Evolutionary conservation across 2,797 vertebrate genomes (phyloP).

Genomic region (Novumbra hubbsi): DNA sequence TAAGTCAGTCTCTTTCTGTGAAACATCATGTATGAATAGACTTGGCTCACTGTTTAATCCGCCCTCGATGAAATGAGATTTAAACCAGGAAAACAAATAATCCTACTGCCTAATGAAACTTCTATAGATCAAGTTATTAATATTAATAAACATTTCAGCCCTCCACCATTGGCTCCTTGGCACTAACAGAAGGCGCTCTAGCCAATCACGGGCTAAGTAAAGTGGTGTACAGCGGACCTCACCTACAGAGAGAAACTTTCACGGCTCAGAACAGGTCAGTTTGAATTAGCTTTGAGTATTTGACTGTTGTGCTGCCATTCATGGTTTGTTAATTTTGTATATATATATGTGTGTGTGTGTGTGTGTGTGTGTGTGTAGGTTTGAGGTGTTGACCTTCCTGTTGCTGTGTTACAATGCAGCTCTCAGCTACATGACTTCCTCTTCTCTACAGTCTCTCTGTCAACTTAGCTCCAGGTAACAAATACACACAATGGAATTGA

Average conservation of each 20-base stretch:
- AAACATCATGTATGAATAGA: neutral
- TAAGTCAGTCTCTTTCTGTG: neutral
- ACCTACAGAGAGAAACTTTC: constrained; percentile 94
- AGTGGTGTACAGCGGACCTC: constrained; percentile 94
- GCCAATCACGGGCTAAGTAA: constrained; percentile 92
- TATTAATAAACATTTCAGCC: constrained; percentile 71
- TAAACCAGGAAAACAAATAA: neutral
- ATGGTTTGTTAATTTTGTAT: neutral
- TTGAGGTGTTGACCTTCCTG: constrained; percentile 96
- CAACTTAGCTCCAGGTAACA: constrained; percentile 94
- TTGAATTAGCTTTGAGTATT: neutral
- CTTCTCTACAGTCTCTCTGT: constrained; percentile 94
- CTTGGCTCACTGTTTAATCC: neutral
- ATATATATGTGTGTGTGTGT: constrained; percentile 20
- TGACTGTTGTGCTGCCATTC: neutral
- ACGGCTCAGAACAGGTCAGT: constrained; percentile 94
- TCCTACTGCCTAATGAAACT: neutral
- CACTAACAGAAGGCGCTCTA: constrained; percentile 93
- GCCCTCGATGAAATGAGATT: neutral
- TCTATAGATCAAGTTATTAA: neutral
- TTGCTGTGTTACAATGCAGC: constrained; percentile 94
- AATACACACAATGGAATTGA: neutral
- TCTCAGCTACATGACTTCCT: constrained; percentile 89
- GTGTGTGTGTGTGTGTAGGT: constrained; percentile 71
- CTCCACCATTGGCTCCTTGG: constrained; percentile 93